Percentiles rank a stretch among this genome's conserved stretches.
Evolutionary conservation across 2,888 invertebrate species (phyloP).

Genomic region (Caenorhabditis sp.): DNA sequence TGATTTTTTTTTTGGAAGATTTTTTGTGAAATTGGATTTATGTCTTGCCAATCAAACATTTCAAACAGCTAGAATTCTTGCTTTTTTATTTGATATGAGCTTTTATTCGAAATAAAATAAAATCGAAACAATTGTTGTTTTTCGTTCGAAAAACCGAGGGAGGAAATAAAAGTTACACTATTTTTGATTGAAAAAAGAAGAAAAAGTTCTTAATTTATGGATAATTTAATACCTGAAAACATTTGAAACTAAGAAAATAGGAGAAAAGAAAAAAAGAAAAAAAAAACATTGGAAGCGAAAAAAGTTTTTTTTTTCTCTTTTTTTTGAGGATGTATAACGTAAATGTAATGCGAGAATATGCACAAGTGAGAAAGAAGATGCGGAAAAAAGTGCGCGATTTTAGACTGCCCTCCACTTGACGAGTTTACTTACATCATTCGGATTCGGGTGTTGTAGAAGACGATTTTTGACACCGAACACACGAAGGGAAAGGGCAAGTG

Average conservation of each 20-base stretch:
- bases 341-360: conserved; percentile 1
- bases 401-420: not conserved
- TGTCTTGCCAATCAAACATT: too few relatives aligned
- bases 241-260: conserved; percentile 7
- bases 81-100: too few relatives aligned
- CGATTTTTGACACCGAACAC: conserved; percentile 62
- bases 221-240: conserved; percentile 4
- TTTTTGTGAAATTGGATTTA: not conserved
- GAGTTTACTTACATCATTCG: conserved; percentile 24
- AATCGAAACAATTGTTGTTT: not conserved
- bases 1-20: not conserved
- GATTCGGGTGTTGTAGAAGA: conserved; percentile 24
- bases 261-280: conserved; percentile 7
- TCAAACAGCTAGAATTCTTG: too few relatives aligned
- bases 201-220: not conserved
- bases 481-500: conserved; percentile 65
- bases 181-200: not conserved
- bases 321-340: not conserved
- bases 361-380: conserved; percentile 12
- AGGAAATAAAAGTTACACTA: not conserved
- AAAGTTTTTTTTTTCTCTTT: not conserved
- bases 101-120: not conserved
- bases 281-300: conserved; percentile 8
- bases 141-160: not conserved
- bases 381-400: conserved; percentile 5